phyloP scores from a whole-genome alignment of 1,140 invertebrate genomes.

The Ptiloglossa arizonensis region DNA sequence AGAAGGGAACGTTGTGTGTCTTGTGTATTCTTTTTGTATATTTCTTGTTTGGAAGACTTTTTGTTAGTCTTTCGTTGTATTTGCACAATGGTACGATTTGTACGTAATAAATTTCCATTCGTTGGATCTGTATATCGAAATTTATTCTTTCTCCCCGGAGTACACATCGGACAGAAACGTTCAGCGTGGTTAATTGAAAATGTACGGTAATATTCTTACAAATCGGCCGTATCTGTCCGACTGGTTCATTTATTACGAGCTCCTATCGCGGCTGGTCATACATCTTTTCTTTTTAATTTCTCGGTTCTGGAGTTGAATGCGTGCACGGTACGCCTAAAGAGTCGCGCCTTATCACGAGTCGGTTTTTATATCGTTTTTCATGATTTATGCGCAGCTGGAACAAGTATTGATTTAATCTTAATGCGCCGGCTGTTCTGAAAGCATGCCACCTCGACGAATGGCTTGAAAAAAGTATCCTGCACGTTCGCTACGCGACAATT shows the following conservation, averaged over 20 bases:
- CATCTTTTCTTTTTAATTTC: constrained; percentile 8
- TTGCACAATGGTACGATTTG: too few relatives aligned
- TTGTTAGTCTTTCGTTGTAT: too few relatives aligned
- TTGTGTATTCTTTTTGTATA: too few relatives aligned
- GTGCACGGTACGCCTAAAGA: neutral
- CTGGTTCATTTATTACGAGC: too few relatives aligned
- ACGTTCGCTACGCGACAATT: too few relatives aligned
- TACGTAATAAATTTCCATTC: too few relatives aligned
- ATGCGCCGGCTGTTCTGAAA: neutral
- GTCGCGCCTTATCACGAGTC: neutral
- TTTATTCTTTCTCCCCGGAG: too few relatives aligned
- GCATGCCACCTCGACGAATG: neutral
- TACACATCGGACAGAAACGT: too few relatives aligned
- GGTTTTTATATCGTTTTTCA: constrained; percentile 5
- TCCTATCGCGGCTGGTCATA: neutral
- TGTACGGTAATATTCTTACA: neutral
- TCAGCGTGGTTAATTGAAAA: constrained; percentile 20
- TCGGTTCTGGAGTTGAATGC: neutral
- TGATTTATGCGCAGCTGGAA: constrained; percentile 12
- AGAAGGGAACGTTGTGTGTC: too few relatives aligned
- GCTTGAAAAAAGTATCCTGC: neutral
- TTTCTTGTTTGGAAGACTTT: too few relatives aligned
- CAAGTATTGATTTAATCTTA: constrained; percentile 5
- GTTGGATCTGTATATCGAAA: too few relatives aligned
- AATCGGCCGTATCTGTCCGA: too few relatives aligned